Conservation (phyloP, 2,113 vertebrate genomes). For the Ameiurus melas region DNA sequence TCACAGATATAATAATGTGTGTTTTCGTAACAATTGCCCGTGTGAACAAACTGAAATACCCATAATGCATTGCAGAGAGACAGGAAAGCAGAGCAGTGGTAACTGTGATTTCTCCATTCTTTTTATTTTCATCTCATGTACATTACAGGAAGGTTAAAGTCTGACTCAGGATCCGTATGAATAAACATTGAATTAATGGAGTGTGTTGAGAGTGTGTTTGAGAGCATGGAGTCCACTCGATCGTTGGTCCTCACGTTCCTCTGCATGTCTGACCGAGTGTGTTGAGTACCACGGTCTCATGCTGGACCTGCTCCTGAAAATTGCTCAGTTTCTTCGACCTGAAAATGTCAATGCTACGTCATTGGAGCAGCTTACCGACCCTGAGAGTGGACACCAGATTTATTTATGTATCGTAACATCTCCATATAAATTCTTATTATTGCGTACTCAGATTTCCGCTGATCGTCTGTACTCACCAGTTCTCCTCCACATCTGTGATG, state of each 20-base stretch:
- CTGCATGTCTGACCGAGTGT: constrained; percentile 7
- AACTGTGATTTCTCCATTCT: background rate
- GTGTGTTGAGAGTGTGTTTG: background rate
- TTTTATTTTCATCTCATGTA: background rate
- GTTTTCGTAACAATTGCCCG: background rate
- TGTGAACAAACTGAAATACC: background rate
- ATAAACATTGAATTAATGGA: background rate
- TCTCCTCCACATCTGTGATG: constrained; percentile 79
- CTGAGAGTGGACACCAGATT: background rate
- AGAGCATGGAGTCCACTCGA: background rate
- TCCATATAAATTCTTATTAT: background rate
- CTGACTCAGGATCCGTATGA: background rate
- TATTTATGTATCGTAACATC: background rate
- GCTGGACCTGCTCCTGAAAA: constrained; percentile 2
- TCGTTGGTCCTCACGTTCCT: constrained; percentile 6
- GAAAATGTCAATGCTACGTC: background rate
- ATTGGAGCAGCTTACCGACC: no score
- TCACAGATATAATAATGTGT: background rate
- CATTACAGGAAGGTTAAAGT: background rate
- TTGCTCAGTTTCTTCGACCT: constrained; percentile 14
- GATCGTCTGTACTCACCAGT: constrained; percentile 51
- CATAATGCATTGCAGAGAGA: constrained; percentile 1
- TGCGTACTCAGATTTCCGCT: background rate
- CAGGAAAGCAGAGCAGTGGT: background rate
- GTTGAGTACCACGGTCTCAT: constrained; percentile 9